These are phyloP conservation scores for Cydia fagiglandana DNA, from an alignment of 1,140 invertebrate genomes.

Conservation along the genomic window DNA sequence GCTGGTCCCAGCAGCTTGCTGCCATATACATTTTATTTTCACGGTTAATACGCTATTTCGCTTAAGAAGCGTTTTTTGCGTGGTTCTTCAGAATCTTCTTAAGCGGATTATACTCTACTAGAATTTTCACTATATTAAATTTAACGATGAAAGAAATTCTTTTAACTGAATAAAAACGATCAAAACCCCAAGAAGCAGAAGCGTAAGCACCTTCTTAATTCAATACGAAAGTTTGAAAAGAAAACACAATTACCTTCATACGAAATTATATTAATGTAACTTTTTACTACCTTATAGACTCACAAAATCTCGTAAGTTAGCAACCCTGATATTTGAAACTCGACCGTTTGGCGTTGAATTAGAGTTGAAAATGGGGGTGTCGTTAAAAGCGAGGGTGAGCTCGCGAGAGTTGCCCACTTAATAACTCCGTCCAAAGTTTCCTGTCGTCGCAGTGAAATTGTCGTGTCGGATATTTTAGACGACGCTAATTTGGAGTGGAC, in stretches of 20 bases:
- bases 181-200: background rate
- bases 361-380: background rate
- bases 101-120: background rate
- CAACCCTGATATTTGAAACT: background rate
- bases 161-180: background rate
- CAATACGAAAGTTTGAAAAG: conserved; percentile 10
- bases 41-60: no score
- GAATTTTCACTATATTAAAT: background rate
- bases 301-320: background rate
- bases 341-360: background rate
- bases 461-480: conserved; percentile 15
- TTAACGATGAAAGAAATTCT: background rate
- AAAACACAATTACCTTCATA: conserved; percentile 11
- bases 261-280: conserved; percentile 6
- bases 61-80: no score
- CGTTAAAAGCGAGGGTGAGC: background rate
- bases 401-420: background rate
- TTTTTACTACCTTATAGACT: background rate
- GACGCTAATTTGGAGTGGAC: conserved; percentile 9
- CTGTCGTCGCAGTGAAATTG: conserved; percentile 15
- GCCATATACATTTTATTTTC: no score
- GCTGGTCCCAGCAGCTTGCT: no score
- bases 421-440: conserved; percentile 7
- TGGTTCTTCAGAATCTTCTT: background rate
- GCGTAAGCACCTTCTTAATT: background rate